These are phyloP conservation scores for Pomatostomus ruficeps DNA, from an alignment of 2,113 vertebrate species.

Conservation along the genomic window DNA sequence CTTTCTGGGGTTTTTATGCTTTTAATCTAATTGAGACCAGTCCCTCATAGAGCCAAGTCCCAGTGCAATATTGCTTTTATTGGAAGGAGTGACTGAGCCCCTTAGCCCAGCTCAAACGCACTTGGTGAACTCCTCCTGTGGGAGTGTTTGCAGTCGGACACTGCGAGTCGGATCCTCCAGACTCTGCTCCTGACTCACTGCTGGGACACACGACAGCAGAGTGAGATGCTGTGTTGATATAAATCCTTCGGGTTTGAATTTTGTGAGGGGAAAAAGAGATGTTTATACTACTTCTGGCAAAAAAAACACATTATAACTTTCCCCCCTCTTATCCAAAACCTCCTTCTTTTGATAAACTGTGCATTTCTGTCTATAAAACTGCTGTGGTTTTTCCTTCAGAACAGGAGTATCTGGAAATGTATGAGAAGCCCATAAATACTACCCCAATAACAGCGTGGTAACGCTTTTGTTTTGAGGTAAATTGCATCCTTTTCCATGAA, in stretches of 20 bases:
- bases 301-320: background rate
- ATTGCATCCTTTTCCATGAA: background rate
- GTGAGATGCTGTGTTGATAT: background rate
- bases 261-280: background rate
- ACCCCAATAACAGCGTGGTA: background rate
- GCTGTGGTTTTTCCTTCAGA: background rate
- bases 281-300: background rate
- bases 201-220: background rate
- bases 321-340: background rate
- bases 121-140: background rate
- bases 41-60: background rate
- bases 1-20: background rate
- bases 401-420: background rate
- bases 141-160: background rate
- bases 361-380: background rate
- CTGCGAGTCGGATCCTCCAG: background rate
- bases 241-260: background rate
- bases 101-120: background rate
- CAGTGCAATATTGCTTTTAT: background rate
- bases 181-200: background rate
- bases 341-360: background rate
- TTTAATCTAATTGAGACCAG: background rate
- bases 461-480: background rate
- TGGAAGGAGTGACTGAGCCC: background rate
- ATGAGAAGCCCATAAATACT: background rate